Base-by-base conservation (phyloP, 2,888 invertebrate genomes). In the Campoplex capitator region DNA sequence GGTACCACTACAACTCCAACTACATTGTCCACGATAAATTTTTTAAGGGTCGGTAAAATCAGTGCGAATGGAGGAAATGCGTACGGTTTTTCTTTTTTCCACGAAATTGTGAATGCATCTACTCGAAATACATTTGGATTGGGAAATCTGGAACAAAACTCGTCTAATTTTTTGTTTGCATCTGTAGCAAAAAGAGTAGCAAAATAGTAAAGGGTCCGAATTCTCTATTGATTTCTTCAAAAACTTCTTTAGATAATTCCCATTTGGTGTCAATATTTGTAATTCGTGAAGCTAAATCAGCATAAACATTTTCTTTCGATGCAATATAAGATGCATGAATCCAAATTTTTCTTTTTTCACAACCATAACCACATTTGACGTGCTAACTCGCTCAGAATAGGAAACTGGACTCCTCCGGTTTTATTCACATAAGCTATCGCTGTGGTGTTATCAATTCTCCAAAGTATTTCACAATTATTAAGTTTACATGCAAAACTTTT, bases 61-160 rank as follows among this genome's bases (percentile, higher is more conserved):
- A 91, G 28, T 3, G 87, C 83, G 84, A 91, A 91, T n/a, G 89
- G 90, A 16, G 91, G 89, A 71, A 90, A 91, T 9, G 90, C 89
- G 13, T 62, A 62, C 18, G 62, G 45, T 58, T 75, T 75, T 58
- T 75, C 62, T 28, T 45, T 75, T 75, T 84, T 62, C 85, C 87
- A 73, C 13, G 77, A 73, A 28, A 85, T 35, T 8, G 90, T 90
- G 71, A 91, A 91, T 4, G 91, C 90, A 78, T 91, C 42, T 13
- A 62, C 65, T 18, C n/a, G 13, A 62, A 9, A 65, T 32, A 76
- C 76, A 18, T 76, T 48, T 23, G 76, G 48, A 58, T 75, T 58
- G 7, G 32, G 62, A 45, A 75, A 75, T 45, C 62, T 62, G 1
- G 28, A 75, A 75, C 76, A 76, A 32, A 76, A 65, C 58, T 51